Base-by-base conservation (phyloP, 2,888 invertebrate species). In the Altica lythri region DNA sequence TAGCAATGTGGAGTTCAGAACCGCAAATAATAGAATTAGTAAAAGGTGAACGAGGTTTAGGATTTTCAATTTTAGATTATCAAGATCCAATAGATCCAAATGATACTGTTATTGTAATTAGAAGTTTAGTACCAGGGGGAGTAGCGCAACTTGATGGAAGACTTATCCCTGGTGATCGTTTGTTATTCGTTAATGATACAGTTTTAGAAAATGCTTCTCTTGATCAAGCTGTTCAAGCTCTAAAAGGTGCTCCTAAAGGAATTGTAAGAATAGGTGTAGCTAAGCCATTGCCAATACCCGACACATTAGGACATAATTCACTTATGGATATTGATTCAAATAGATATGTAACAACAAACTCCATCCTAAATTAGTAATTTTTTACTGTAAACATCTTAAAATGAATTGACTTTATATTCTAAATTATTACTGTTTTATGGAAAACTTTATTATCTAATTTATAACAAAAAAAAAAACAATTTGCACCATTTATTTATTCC, bases 1-100 rank as follows among this genome's bases (percentile, higher is more conserved):
- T 98, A 65, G 97, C 97, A 29, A 96, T 97, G 92, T 99, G 98
- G 98, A 93, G 95, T 65, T 92, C 92, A 9, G 95, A 97, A 71
- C 94, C 97, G 34, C 93, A 97, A 76, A 89, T 95, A 60, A 96
- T 99, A 66, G 95, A 97, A 78, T 80, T 99, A 66, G 86, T 91
- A 55, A 99, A 99, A 79, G 97, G 96, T 60, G 96, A 97, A 75
- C 86, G 95, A 56, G 99, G 99, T 9, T 84, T 99, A 55, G 99
- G 99, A 57, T 99, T 99, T 81, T 97, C 97, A 60, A 96, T 99
- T 76, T 83, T 99, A 65, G 99, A 95, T 79, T 90, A 90, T 76
- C 87, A 88, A 79, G 98, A 99, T 81, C 98, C 98, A 22, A 84
- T 95, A 77, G 95, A 98, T 78, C 93, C 95, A 35, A 87, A 91